Evolutionary conservation across 2,113 vertebrate genomes (phyloP), one percentile per base, ranked within the genome.

Genomic region (Onychostruthus taczanowskii): DNA sequence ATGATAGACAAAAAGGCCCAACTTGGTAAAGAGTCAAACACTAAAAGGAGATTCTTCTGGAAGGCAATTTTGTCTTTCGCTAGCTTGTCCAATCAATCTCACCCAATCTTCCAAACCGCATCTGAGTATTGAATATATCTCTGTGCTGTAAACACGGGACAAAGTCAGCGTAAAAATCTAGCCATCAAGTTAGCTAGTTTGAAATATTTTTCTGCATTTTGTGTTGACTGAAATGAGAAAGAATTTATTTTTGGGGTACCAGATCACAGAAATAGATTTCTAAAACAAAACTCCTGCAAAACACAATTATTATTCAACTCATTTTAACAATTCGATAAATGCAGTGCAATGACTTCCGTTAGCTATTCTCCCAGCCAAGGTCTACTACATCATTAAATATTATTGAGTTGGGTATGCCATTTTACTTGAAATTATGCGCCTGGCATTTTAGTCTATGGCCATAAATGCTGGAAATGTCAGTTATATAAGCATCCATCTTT

Each of bases 401-500:
- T 98, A 97, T 97, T 97, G 96, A 98, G 97, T 96, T 97, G 95
- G 94, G 96, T 87, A 94, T 98, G 97, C 97, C 96, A 97, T 98
- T 98, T 97, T 97, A 87, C 95, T 96, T 91, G 96, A 91, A 98
- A 97, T 98, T 98, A 98, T 98, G 96, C 2, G 68, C 93, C 94
- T 98, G 97, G 97, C 97, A 98, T 98, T 98, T 98, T 97, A 95
- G 77, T 97, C 95, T 93, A 81, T 67, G 75, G 89, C 69, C 94
- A 96, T 97, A 98, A 98, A 98, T 97, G 98, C 97, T 97, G 96
- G 95, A 94, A 95, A 97, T 98, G 97, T 95, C 97, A 97, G 96
- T 98, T 98, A 97, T 94, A 97, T 93, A 95, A 96, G 89, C 97
- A 98, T 98, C 90, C 94, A 97, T 98, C 97, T 97, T 97, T 97